Percentiles rank a stretch among this genome's conserved stretches.
These are phyloP conservation scores for Phaethornis superciliosus DNA, from an alignment of 2,113 vertebrate genomes.

Conservation along the genomic window DNA sequence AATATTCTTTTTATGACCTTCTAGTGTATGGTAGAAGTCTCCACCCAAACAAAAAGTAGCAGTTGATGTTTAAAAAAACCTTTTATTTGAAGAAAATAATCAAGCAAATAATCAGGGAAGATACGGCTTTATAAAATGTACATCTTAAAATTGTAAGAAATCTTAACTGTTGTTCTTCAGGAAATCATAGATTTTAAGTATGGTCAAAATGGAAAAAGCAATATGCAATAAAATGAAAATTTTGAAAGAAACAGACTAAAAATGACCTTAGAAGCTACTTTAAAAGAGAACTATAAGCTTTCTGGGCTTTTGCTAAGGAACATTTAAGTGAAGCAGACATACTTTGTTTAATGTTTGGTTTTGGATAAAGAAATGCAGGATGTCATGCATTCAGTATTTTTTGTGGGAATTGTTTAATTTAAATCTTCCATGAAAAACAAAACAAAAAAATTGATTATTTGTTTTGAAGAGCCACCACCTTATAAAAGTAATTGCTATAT, in stretches of 20 bases:
- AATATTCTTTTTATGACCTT: not conserved
- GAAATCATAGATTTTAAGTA: not conserved
- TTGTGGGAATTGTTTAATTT: not conserved
- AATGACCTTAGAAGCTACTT: not conserved
- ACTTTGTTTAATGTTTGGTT: not conserved
- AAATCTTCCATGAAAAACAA: not conserved
- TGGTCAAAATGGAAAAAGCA: not conserved
- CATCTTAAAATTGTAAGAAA: not conserved
- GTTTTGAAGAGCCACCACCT: not conserved
- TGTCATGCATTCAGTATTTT: not conserved
- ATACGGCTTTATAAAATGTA: not conserved
- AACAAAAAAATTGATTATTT: not conserved
- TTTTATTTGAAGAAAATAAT: not conserved
- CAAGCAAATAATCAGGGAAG: not conserved
- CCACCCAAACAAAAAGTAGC: not conserved
- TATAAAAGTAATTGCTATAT: not conserved
- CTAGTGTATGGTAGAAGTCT: not conserved
- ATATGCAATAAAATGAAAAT: not conserved
- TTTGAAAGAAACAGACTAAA: not conserved
- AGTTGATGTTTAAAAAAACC: not conserved
- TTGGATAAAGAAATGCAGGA: not conserved
- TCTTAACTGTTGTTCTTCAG: not conserved
- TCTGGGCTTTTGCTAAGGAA: not conserved
- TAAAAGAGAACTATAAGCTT: not conserved
- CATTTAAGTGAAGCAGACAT: not conserved